Conservation (phyloP, 2,797 vertebrate species). For the Myotis vivesi region DNA sequence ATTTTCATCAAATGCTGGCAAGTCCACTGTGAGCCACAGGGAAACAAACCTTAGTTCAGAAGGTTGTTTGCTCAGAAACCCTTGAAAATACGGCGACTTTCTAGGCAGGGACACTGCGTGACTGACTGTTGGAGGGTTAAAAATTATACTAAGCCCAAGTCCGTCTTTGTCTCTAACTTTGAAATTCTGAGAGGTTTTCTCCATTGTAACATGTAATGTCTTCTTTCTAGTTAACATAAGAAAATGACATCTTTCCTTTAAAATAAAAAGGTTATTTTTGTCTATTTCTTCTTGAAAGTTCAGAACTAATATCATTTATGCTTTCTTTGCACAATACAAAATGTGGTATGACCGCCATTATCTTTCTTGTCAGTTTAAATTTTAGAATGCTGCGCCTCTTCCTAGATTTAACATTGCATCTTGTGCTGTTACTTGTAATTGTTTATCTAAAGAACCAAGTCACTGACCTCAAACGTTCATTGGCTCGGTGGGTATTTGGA, state of each 20-base stretch:
- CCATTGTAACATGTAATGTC: not conserved
- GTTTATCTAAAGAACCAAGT: not conserved
- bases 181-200: not conserved
- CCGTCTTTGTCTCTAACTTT: not conserved
- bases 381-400: not conserved
- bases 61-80: not conserved
- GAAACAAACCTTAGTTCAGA: no score
- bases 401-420: accelerated
- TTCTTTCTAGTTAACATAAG: not conserved
- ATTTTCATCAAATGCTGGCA: accelerated
- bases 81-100: not conserved
- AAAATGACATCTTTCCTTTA: not conserved
- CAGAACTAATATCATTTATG: not conserved
- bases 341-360: accelerated
- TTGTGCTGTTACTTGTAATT: accelerated
- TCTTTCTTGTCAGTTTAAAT: no score
- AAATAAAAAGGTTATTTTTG: not conserved
- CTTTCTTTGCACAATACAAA: not conserved
- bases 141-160: not conserved
- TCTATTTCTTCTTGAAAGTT: not conserved
- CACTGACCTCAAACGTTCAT: accelerated
- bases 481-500: accelerated
- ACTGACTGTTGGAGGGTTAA: not conserved
- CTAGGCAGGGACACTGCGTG: not conserved
- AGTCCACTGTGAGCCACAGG: accelerated